These are phyloP conservation scores for Tribolium castaneum DNA, from an alignment of 1,140 invertebrate species.

Conservation along the genomic window DNA sequence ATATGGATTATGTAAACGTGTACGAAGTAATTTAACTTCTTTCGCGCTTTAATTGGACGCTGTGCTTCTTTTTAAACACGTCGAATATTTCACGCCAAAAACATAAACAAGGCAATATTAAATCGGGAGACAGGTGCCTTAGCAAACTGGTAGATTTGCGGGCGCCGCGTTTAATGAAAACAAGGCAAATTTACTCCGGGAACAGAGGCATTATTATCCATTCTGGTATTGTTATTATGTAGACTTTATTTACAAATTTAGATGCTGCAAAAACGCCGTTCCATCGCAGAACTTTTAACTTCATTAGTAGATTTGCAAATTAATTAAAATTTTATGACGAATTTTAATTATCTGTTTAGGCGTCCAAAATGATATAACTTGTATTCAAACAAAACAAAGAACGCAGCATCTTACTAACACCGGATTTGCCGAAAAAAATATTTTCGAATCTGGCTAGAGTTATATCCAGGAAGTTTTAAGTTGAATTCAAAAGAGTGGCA, in stretches of 20 bases:
- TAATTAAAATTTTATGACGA: too few species aligned
- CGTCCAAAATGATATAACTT: too few species aligned
- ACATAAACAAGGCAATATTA: background rate
- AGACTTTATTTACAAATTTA: background rate
- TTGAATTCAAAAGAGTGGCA: too few species aligned
- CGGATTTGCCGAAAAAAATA: too few species aligned
- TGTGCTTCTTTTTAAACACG: background rate
- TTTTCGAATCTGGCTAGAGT: too few species aligned
- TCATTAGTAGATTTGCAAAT: too few species aligned
- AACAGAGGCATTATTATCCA: background rate
- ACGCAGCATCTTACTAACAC: too few species aligned
- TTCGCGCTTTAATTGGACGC: conserved; percentile 7
- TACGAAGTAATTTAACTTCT: conserved; percentile 18
- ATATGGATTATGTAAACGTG: conserved; percentile 20
- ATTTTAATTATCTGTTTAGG: too few species aligned
- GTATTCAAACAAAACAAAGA: too few species aligned
- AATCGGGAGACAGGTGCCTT: background rate
- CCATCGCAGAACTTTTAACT: too few species aligned
- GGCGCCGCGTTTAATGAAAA: background rate
- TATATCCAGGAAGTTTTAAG: too few species aligned
- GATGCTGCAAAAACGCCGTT: background rate
- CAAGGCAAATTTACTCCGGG: background rate
- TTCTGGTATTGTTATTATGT: background rate
- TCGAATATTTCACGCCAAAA: background rate
- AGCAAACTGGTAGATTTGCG: background rate